phyloP scores from a whole-genome alignment of 2,797 vertebrate species.

The Neomorphus geoffroyi region DNA sequence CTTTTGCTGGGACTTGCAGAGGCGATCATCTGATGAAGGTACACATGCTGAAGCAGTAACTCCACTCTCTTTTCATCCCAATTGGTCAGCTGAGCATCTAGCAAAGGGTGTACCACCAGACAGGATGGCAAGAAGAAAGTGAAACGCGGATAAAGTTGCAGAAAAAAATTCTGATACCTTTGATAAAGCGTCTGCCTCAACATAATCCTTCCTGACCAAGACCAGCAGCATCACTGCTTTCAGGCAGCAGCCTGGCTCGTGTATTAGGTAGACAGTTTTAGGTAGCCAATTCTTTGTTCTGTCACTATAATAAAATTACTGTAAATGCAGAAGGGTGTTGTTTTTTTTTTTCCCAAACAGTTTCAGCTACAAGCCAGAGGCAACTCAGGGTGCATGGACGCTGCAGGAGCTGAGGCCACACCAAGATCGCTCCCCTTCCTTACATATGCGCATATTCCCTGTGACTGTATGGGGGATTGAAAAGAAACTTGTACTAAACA shows the following conservation, averaged over 20 bases:
- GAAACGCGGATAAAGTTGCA: neutral
- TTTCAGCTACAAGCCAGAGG: neutral
- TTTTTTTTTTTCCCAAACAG: neutral
- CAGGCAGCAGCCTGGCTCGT: neutral
- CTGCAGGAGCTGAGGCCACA: neutral
- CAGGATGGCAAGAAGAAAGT: neutral
- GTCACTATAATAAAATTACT: neutral
- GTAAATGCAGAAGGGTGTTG: neutral
- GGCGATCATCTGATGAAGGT: neutral
- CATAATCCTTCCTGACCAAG: neutral
- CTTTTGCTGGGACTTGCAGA: neutral
- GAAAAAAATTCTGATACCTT: neutral
- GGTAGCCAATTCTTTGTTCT: neutral
- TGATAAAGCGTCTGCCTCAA: neutral
- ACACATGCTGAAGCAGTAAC: rapidly evolving
- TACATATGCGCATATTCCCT: rapidly evolving
- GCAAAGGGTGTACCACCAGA: neutral
- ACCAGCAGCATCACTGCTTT: neutral
- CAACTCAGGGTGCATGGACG: neutral
- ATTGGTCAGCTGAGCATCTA: neutral
- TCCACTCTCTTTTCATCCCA: neutral
- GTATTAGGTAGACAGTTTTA: neutral
- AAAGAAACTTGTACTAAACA: neutral
- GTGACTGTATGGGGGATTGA: rapidly evolving
- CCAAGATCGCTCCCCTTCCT: neutral